Percentiles rank a stretch among this genome's conserved stretches.
phyloP scores from a whole-genome alignment of 2,888 invertebrate species.

The Eristalinus aeneus region DNA sequence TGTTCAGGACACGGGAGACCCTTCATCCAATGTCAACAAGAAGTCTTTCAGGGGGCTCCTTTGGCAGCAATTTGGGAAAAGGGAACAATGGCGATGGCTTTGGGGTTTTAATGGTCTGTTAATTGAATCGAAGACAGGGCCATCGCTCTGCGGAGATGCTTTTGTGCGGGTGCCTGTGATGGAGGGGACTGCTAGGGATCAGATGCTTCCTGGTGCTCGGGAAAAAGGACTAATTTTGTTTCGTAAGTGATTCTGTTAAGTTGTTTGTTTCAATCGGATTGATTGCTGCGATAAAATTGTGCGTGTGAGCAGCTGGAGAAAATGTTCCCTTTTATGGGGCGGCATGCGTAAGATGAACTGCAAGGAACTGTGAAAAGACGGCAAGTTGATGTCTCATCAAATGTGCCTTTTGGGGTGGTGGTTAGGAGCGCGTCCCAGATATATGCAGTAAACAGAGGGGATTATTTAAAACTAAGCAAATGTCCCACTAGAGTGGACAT shows the following conservation, averaged over 20 bases:
- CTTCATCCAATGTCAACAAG: constrained; percentile 57
- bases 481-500: no score
- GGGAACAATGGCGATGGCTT: background rate
- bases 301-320: background rate
- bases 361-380: background rate
- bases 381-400: background rate
- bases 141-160: constrained; percentile 10
- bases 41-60: constrained; percentile 22
- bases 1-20: constrained; percentile 25
- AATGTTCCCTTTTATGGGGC: background rate
- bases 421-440: no score
- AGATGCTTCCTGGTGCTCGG: background rate
- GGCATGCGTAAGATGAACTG: background rate
- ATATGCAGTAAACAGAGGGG: no score
- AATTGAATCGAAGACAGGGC: constrained; percentile 54
- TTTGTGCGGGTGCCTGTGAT: background rate
- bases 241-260: constrained; percentile 26
- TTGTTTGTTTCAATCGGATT: constrained; percentile 1
- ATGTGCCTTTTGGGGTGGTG: no score
- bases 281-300: constrained; percentile 1
- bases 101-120: constrained; percentile 49
- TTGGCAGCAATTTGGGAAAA: constrained; percentile 14
- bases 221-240: constrained; percentile 29
- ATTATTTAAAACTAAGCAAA: no score
- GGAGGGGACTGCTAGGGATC: background rate